A percentile compares a stretch with the other conserved stretches of the same genome.
phyloP scores from a whole-genome alignment of 1,140 invertebrate species.

The Trachymyrmex septentrionalis region DNA sequence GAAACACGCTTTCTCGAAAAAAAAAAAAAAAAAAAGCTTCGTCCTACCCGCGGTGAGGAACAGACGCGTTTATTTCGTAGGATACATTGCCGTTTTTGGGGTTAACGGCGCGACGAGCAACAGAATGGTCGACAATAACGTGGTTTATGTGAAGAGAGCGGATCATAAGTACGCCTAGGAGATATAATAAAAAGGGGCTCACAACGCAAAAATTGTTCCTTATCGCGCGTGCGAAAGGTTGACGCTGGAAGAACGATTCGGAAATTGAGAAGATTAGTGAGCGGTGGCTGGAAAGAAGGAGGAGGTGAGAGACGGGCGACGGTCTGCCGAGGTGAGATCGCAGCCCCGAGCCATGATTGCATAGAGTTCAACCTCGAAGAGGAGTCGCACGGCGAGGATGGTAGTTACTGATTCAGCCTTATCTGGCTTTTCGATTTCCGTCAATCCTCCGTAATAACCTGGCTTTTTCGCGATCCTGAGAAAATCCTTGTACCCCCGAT shows the following conservation, averaged over 20 bases:
- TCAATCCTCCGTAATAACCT: conserved; percentile 29
- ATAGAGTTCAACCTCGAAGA: background rate
- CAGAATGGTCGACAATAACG: conserved; percentile 45
- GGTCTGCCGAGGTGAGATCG: conserved; percentile 18
- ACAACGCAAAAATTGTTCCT: conserved; percentile 46
- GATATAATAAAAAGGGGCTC: conserved; percentile 48
- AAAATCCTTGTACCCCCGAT: conserved; percentile 4
- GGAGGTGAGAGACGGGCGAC: background rate
- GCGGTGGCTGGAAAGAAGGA: background rate
- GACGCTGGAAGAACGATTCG: conserved; percentile 31
- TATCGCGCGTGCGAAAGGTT: conserved; percentile 35
- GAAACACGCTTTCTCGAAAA: background rate
- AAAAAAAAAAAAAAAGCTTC: no score
- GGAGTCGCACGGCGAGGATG: background rate
- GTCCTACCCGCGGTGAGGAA: background rate
- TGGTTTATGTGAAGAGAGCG: conserved; percentile 44
- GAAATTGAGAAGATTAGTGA: conserved; percentile 41
- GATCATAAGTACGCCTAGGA: conserved; percentile 40
- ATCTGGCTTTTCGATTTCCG: conserved; percentile 34
- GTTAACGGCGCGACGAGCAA: conserved; percentile 28
- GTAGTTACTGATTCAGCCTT: conserved; percentile 29
- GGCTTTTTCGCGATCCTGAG: conserved; percentile 27
- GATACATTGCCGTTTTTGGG: conserved; percentile 12
- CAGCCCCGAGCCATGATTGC: conserved; percentile 25
- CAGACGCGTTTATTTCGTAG: conserved; percentile 4